phyloP scores from a whole-genome alignment of 2,797 vertebrate genomes.

The Apogon talboti region DNA sequence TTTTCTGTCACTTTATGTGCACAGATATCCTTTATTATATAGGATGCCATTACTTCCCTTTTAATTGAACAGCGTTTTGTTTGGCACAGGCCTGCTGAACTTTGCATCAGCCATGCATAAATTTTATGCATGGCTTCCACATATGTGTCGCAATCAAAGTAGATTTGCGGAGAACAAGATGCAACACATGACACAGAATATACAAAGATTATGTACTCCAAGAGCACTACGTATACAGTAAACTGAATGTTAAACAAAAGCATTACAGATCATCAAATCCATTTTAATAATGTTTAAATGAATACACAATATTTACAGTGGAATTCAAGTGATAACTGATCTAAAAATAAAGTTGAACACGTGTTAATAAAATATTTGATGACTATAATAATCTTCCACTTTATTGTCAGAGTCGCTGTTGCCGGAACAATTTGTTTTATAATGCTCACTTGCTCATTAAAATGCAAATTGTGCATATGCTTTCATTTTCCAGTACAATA shows the following conservation, averaged over 20 bases:
- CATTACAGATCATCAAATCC: background rate
- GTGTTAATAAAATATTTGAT: conserved; percentile 61
- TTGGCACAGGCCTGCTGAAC: conserved; percentile 75
- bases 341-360: conserved; percentile 29
- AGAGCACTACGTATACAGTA: conserved; percentile 23
- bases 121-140: conserved; percentile 81
- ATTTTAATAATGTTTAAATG: conserved; percentile 29
- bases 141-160: conserved; percentile 76
- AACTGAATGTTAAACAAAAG: conserved; percentile 22
- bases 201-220: conserved; percentile 14
- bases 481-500: conserved; percentile 83
- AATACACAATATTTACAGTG: conserved; percentile 16
- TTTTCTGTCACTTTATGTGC: conserved; percentile 80
- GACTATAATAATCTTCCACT: conserved; percentile 53
- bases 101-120: conserved; percentile 78
- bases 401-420: conserved; percentile 64
- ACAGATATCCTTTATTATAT: conserved; percentile 82
- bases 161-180: conserved; percentile 65
- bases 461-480: conserved; percentile 84
- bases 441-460: conserved; percentile 80
- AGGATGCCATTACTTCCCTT: conserved; percentile 80
- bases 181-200: conserved; percentile 56
- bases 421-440: conserved; percentile 76
- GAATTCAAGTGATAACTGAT: conserved; percentile 33
- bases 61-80: conserved; percentile 85